Conservation (phyloP, 1,140 invertebrate genomes). For the Olivierus martensii region DNA sequence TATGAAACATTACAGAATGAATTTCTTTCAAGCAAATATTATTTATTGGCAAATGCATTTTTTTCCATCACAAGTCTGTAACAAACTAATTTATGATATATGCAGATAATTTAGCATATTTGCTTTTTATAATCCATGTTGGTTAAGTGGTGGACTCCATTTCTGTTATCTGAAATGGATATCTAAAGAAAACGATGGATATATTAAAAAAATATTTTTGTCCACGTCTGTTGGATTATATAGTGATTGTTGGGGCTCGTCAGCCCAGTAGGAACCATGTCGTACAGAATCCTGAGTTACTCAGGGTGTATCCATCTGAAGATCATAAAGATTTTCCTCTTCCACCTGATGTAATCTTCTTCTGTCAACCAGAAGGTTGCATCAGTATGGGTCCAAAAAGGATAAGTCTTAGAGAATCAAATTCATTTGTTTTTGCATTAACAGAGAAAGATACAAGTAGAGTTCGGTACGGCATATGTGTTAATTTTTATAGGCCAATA, state of each 20-base stretch:
- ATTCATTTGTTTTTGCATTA: conserved; percentile 94
- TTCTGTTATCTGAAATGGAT: too few species aligned
- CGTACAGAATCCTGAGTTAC: conserved; percentile 64
- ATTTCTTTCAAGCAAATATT: too few species aligned
- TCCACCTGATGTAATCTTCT: conserved; percentile 95
- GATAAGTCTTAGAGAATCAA: conserved; percentile 69
- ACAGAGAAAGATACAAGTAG: conserved; percentile 96
- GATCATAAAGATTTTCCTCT: conserved; percentile 94
- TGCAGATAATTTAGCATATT: too few species aligned
- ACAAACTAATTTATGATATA: too few species aligned
- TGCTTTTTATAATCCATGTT: too few species aligned
- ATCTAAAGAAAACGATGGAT: conserved; percentile 18
- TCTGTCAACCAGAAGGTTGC: conserved; percentile 99
- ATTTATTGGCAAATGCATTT: too few species aligned
- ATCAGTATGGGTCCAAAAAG: conserved; percentile 74
- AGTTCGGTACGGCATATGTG: conserved; percentile 74
- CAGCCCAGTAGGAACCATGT: conserved; percentile 13
- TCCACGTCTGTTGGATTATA: conserved; percentile 66
- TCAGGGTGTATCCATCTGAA: conserved; percentile 91
- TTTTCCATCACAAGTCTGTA: too few species aligned
- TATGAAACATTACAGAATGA: too few species aligned
- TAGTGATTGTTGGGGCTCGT: conserved; percentile 85
- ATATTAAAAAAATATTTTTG: conserved; percentile 37
- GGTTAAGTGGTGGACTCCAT: too few species aligned
- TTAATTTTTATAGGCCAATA: conserved; percentile 93